phyloP scores from a whole-genome alignment of 2,888 invertebrate genomes.

The Drosophila paramelanica region DNA sequence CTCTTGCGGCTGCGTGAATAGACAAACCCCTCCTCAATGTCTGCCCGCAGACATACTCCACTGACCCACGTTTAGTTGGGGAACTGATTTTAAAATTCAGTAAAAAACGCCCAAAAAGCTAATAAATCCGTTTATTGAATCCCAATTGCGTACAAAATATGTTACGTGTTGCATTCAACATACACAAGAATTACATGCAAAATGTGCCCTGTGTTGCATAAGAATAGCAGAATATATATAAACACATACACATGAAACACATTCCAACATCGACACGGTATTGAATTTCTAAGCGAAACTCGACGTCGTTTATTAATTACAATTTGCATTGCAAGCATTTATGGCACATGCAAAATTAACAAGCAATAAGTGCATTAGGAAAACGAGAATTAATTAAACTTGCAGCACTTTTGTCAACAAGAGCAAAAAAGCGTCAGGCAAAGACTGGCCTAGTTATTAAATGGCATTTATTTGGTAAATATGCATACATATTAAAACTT shows the following conservation, averaged over 20 bases:
- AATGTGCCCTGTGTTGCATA: neutral
- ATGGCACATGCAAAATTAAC: neutral
- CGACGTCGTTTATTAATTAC: slow-evolving; percentile 9
- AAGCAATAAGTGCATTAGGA: too few relatives aligned
- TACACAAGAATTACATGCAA: slow-evolving; percentile 19
- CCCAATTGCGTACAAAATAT: slow-evolving; percentile 56
- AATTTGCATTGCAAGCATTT: slow-evolving; percentile 7
- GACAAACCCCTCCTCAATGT: neutral
- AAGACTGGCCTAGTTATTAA: too few relatives aligned
- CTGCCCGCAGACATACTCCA: slow-evolving; percentile 6
- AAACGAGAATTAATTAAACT: neutral
- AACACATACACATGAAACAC: slow-evolving; percentile 18
- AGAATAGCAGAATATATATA: neutral
- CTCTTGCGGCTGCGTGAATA: slow-evolving; percentile 11
- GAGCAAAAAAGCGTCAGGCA: too few relatives aligned
- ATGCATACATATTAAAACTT: too few relatives aligned
- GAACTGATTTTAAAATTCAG: slow-evolving; percentile 45
- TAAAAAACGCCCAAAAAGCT: slow-evolving; percentile 45
- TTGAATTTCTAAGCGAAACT: too few relatives aligned
- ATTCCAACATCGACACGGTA: neutral
- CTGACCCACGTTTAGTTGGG: slow-evolving; percentile 8
- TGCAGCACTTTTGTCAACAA: neutral
- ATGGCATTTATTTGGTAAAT: too few relatives aligned
- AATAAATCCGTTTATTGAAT: slow-evolving; percentile 65
- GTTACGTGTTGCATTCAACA: slow-evolving; percentile 24